Conservation (phyloP, 2,888 invertebrate genomes). For the Gonocerus acuteangulatus region DNA sequence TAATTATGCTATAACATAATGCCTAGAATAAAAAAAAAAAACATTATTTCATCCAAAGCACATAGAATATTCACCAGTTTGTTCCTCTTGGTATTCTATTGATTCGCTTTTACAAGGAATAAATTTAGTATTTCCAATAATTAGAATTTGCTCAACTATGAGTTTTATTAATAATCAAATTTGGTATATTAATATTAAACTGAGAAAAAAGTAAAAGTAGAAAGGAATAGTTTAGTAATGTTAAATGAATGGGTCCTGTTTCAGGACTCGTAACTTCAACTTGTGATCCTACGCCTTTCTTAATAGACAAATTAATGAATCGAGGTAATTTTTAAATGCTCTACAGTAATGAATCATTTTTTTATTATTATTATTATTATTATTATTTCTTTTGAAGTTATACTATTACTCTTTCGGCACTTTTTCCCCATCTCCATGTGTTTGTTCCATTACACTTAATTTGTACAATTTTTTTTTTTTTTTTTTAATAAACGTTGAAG, state of each 20-base stretch:
- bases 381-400: constrained; percentile 11
- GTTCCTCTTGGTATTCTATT: too few species aligned
- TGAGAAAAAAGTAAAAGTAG: not conserved
- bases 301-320: constrained; percentile 33
- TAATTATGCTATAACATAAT: too few species aligned
- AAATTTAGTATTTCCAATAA: too few species aligned
- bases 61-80: too few species aligned
- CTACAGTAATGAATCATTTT: constrained; percentile 11
- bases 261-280: constrained; percentile 41
- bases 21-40: too few species aligned
- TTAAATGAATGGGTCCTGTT: constrained; percentile 37
- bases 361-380: constrained; percentile 5
- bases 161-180: not conserved
- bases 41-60: too few species aligned
- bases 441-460: constrained; percentile 11
- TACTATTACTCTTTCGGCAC: constrained; percentile 27
- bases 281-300: constrained; percentile 39
- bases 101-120: too few species aligned
- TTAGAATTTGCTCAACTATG: too few species aligned
- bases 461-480: constrained; percentile 6
- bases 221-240: not conserved
- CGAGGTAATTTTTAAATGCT: constrained; percentile 35
- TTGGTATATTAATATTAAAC: not conserved
- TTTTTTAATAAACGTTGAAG: constrained; percentile 6
- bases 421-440: constrained; percentile 17